phyloP scores from a whole-genome alignment of 2,888 invertebrate species.

The Euclidia mi region DNA sequence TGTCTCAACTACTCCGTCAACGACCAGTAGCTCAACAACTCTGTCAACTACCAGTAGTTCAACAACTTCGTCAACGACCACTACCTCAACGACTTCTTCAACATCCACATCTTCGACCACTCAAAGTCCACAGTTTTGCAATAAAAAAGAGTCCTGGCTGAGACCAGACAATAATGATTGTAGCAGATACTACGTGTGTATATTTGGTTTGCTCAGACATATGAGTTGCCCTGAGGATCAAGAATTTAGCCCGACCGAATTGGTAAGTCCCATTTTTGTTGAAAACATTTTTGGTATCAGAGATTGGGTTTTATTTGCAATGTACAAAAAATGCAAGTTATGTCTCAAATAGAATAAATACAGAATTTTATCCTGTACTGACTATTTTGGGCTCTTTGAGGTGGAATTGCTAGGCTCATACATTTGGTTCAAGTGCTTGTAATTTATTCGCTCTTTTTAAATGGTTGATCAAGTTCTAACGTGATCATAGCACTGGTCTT shows the following conservation, averaged over 20 bases:
- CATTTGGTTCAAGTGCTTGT: too few relatives aligned
- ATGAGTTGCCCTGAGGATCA: neutral
- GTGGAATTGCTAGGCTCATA: too few relatives aligned
- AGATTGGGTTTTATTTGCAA: too few relatives aligned
- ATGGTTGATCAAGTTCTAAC: too few relatives aligned
- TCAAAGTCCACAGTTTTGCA: too few relatives aligned
- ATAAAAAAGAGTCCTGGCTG: neutral
- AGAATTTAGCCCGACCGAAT: neutral
- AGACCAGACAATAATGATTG: neutral
- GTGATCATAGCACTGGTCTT: too few relatives aligned
- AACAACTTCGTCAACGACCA: neutral
- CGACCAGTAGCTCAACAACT: neutral
- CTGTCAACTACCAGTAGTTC: neutral
- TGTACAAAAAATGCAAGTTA: too few relatives aligned
- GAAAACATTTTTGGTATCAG: too few relatives aligned
- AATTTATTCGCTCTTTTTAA: too few relatives aligned
- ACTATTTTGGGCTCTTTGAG: too few relatives aligned
- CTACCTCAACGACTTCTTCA: neutral
- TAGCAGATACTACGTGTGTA: neutral
- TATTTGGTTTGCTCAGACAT: neutral
- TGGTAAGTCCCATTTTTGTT: neutral
- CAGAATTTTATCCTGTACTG: too few relatives aligned
- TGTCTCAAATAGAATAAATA: too few relatives aligned
- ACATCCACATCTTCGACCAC: neutral
- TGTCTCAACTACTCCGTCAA: neutral